Base-by-base conservation (phyloP, 1,140 invertebrate genomes). In the Oncopeltus fasciatus region DNA sequence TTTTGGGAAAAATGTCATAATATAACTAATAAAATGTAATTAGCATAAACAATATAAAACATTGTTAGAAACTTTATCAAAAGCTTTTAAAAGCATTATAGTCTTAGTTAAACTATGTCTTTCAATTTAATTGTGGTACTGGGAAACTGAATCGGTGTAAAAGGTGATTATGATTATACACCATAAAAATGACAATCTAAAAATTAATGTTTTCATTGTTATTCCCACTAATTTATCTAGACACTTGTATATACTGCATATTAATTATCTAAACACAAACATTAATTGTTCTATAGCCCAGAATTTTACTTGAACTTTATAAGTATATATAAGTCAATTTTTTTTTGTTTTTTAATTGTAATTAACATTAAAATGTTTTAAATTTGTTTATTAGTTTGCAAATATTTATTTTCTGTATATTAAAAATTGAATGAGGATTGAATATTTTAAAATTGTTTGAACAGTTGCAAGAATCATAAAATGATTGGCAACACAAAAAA, bases 121-220 rank as follows among this genome's bases (percentile, higher is more conserved):
- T n/a, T n/a, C n/a, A 33, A 31, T 24, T 57, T 26, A n/a, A 57
- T 38, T 57, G 28, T 33, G 56, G 56, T 57, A 57, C 29, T 57
- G 28, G 29, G 28, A 29, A 33, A 18, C 28, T 57, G 56, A 57
- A 18, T 57, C 56, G 33, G 56, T 57, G 56, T 57, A 57, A 57
- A 57, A n/a, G n/a, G n/a, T 29, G 28, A 31, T 26, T 57, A 28
- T 20, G 21, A 57, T 14, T 24, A 57, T 28, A 57, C 56, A 18
- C 56, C 56, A 29, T 33, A 31, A 49, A 33, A 57, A 57, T 57
- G 56, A 57, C 56, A 57, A 57, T 57, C 56, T 57, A 57, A 57
- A 57, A 14, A 1, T 57, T 20, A 33, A 57, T 26, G 1, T 57
- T 38, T 57, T 53, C 49, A 53, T 24, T 53, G 49, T 53, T 53